Percentiles rank a stretch among this genome's conserved stretches.
Evolutionary conservation across 1,140 invertebrate genomes (phyloP).

Genomic region (Cherax quadricarinatus): DNA sequence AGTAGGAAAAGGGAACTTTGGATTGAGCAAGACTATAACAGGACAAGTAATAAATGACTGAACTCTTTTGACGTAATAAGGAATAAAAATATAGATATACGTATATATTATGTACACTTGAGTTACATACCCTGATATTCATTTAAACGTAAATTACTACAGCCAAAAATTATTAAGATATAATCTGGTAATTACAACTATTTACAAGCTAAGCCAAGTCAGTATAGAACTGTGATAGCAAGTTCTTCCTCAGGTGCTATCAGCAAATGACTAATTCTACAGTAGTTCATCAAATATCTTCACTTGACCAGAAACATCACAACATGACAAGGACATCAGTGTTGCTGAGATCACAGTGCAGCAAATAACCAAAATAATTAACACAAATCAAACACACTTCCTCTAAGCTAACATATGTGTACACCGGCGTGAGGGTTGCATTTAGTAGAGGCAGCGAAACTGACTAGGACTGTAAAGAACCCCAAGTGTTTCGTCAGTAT

Average conservation of each 20-base stretch:
- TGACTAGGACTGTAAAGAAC: too few relatives aligned
- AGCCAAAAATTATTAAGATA: background rate
- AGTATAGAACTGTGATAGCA: background rate
- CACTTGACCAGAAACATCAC: background rate
- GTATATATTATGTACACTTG: constrained; percentile 8
- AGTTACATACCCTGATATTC: constrained; percentile 11
- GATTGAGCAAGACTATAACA: background rate
- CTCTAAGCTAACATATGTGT: too few relatives aligned
- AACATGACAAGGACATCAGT: background rate
- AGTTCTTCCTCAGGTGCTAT: too few relatives aligned
- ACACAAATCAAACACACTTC: background rate
- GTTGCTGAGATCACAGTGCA: background rate
- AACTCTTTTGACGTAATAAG: background rate
- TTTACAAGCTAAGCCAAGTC: background rate
- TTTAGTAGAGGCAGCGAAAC: too few relatives aligned
- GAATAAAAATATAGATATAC: constrained; percentile 2
- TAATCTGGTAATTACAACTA: background rate
- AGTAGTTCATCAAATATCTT: background rate
- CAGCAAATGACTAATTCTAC: background rate
- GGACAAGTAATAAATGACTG: background rate
- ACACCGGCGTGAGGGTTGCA: too few relatives aligned
- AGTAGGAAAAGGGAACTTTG: background rate
- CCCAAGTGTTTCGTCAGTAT: too few relatives aligned
- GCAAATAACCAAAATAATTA: background rate
- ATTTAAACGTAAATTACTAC: background rate